These are phyloP conservation scores for Trichonephila clavipes DNA, from an alignment of 1,140 invertebrate genomes.

Conservation along the genomic window DNA sequence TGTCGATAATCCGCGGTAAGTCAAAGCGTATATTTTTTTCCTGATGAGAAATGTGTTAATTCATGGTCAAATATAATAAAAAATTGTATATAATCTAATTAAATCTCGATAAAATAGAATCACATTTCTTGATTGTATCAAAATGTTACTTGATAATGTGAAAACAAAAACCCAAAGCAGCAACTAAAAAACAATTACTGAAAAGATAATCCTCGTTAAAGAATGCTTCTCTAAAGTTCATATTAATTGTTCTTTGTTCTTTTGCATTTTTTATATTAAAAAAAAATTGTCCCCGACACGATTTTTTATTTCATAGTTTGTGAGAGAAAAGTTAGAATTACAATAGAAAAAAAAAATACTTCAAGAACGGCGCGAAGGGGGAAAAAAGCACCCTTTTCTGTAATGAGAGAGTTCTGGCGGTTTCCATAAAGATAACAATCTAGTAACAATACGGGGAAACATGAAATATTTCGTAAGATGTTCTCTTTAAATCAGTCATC, in stretches of 20 bases:
- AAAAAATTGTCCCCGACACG: background rate
- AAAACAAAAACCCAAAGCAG: background rate
- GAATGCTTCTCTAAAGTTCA: background rate
- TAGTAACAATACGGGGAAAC: conserved; percentile 57
- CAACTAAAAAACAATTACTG: background rate
- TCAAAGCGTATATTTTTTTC: background rate
- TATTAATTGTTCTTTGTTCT: conserved; percentile 44
- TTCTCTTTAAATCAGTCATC: background rate
- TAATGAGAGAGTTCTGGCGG: conserved; percentile 62
- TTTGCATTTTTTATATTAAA: background rate
- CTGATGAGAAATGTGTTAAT: background rate
- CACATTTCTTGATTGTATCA: background rate
- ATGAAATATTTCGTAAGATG: conserved; percentile 6
- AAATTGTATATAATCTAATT: background rate
- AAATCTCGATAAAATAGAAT: background rate
- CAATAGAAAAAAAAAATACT: background rate
- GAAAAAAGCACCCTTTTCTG: conserved; percentile 34
- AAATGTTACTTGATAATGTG: conserved; percentile 19
- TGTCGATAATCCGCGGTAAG: background rate
- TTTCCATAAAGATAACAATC: conserved; percentile 56
- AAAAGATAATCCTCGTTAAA: background rate
- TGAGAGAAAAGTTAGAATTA: background rate
- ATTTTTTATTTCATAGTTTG: background rate
- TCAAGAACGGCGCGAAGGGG: background rate
- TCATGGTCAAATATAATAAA: background rate